Evolutionary conservation across 2,113 vertebrate genomes (phyloP).

Genomic region (Ascaphus truei): DNA sequence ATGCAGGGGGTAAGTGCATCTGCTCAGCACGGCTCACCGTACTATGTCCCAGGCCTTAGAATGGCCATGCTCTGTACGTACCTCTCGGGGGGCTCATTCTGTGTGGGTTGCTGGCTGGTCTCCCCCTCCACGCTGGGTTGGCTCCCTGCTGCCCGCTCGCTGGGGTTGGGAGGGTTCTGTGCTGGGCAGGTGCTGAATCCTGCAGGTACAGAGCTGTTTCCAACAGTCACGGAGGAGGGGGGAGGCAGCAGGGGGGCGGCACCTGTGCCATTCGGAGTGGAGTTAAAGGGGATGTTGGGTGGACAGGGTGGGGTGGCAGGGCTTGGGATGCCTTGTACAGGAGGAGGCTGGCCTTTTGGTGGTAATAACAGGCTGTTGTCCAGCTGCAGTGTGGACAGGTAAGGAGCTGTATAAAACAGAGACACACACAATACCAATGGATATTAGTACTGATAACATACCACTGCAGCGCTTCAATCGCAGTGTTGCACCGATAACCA

Average conservation of each 20-base stretch:
- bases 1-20: too few relatives aligned
- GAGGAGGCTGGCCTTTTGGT: conserved; percentile 71
- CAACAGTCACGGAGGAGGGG: conserved; percentile 53
- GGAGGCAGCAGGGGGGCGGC: conserved; percentile 52
- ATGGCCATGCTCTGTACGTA: too few relatives aligned
- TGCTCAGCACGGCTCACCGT: too few relatives aligned
- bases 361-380: conserved; percentile 86
- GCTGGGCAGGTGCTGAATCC: conserved; percentile 56
- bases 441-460: too few relatives aligned
- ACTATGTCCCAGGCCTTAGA: too few relatives aligned
- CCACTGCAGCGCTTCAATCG: too few relatives aligned
- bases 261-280: conserved; percentile 54
- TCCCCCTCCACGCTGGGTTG: conserved; percentile 62
- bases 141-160: conserved; percentile 63
- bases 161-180: conserved; percentile 49
- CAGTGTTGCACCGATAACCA: not conserved
- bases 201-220: conserved; percentile 52
- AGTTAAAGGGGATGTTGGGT: conserved; percentile 54
- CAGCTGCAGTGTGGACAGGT: conserved; percentile 80
- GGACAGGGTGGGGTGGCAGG: conserved; percentile 38
- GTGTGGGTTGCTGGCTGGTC: conserved; percentile 53
- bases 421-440: not conserved
- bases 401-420: conserved; percentile 73
- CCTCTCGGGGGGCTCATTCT: conserved; percentile 68
- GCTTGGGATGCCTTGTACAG: conserved; percentile 42